Base-by-base conservation (phyloP, 1,140 invertebrate species). In the Bombus picipes region DNA sequence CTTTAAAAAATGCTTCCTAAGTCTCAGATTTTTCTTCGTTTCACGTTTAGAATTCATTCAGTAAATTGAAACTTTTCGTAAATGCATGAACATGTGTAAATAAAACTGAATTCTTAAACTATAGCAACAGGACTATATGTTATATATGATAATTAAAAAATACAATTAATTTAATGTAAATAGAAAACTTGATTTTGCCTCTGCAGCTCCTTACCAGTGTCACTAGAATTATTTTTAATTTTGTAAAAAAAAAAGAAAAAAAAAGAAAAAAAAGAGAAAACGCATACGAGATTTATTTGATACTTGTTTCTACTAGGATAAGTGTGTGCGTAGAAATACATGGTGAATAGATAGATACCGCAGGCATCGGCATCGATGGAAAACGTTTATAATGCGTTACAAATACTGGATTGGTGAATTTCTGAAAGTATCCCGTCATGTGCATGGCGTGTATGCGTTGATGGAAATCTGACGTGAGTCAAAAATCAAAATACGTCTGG, bases 381-480 rank as follows among this genome's bases (percentile, higher is more conserved):
- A 83, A 83, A 83, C 59, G 59, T 76, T 83, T 66, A 66, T 83
- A 83, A 83, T 83, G 41, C 13, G 73, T 83, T 83, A 83, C 81
- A 76, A 76, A 76, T 76, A 83, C 41, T 22, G 28, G 34, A 34
- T 39, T 59, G 59, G 9, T 9, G 72, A 83, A 83, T 83, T 66
- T 66, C 34, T 83, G 39, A 77, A 83, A 77, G 73, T 73, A 83
- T 76, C 73, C 28, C 73, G 43, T 83, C 81, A 77, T 39, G 81
- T 77, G 73, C 81, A 83, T 68, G 59, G 57, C 12, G 43, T 34
- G 57, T 13, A 22, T 41, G 68, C 47, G 80, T 59, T 62, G 80
- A 74, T 81, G 70, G 80, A 62, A 73, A 81, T 74, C 79, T 81
- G 70, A 62, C 68, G 80, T 25, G 74, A 68, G 10, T 43, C 41